phyloP scores from a whole-genome alignment of 2,888 invertebrate genomes.

The Leucozona laternaria region DNA sequence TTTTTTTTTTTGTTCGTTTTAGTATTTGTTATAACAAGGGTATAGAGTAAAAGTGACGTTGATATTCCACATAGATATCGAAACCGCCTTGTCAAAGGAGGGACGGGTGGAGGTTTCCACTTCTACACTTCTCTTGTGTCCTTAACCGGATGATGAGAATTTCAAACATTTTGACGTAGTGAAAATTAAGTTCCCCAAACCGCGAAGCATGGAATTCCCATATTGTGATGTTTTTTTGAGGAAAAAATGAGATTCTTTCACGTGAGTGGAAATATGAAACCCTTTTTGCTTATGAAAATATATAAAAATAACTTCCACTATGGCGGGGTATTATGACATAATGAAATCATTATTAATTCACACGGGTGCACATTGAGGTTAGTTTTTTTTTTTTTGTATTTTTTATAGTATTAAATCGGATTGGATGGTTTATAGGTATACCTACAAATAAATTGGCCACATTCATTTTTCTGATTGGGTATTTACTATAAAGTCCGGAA shows the following conservation, averaged over 20 bases:
- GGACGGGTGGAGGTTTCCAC: neutral
- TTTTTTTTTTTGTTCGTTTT: neutral
- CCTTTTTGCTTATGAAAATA: neutral
- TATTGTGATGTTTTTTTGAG: slow-evolving; percentile 6
- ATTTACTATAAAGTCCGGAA: neutral
- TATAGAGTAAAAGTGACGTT: neutral
- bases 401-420: neutral
- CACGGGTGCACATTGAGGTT: slow-evolving; percentile 18
- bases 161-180: slow-evolving; percentile 49
- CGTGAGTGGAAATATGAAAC: slow-evolving; percentile 16
- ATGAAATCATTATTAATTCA: slow-evolving; percentile 44
- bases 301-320: neutral
- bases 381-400: neutral
- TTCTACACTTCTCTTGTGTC: neutral
- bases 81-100: neutral
- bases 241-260: neutral
- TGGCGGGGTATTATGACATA: neutral
- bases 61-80: neutral
- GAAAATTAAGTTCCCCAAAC: slow-evolving; percentile 41
- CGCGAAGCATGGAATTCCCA: neutral
- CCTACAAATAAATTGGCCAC: slow-evolving; percentile 12
- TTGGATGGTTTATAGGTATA: neutral
- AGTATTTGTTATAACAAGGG: neutral
- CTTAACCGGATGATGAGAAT: slow-evolving; percentile 28
- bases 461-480: slow-evolving; percentile 16